Conservation (phyloP, 2,888 invertebrate genomes). For the Scaptomyza caliginosa region DNA sequence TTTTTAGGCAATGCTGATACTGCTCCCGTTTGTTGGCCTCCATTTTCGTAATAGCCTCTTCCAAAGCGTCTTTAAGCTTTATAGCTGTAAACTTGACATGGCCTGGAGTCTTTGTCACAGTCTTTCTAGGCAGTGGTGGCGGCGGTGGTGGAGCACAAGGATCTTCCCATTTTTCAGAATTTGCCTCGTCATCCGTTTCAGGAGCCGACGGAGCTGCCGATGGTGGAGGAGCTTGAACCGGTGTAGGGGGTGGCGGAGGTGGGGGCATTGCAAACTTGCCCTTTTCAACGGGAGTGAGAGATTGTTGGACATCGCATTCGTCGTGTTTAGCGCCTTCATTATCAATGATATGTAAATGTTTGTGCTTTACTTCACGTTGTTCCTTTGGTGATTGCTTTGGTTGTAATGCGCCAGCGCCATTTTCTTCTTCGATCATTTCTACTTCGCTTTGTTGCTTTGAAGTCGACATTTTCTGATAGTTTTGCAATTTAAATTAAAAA, state of each 20-base stretch:
- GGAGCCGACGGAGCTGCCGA: slow-evolving; percentile 14
- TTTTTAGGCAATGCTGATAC: slow-evolving; percentile 18
- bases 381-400: slow-evolving; percentile 39
- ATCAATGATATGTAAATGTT: slow-evolving; percentile 35
- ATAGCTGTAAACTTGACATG: slow-evolving; percentile 55
- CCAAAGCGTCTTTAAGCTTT: slow-evolving; percentile 65
- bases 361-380: slow-evolving; percentile 39
- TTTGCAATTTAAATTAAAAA: not conserved
- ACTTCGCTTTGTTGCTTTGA: slow-evolving; percentile 60
- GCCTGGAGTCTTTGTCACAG: slow-evolving; percentile 23
- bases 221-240: slow-evolving; percentile 54
- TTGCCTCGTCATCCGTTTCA: slow-evolving; percentile 59
- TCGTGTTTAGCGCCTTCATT: slow-evolving; percentile 18
- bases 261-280: slow-evolving; percentile 59
- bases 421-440: slow-evolving; percentile 64
- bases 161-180: slow-evolving; percentile 67
- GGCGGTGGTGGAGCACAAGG: slow-evolving; percentile 68
- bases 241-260: slow-evolving; percentile 78
- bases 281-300: slow-evolving; percentile 50
- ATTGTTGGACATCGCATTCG: slow-evolving; percentile 31
- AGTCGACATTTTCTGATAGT: slow-evolving; percentile 44
- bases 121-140: slow-evolving; percentile 58
- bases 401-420: slow-evolving; percentile 79
- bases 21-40: slow-evolving; percentile 50
- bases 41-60: slow-evolving; percentile 69